Conservation (phyloP, 2,797 vertebrate species). For the Esox masquinongy region DNA sequence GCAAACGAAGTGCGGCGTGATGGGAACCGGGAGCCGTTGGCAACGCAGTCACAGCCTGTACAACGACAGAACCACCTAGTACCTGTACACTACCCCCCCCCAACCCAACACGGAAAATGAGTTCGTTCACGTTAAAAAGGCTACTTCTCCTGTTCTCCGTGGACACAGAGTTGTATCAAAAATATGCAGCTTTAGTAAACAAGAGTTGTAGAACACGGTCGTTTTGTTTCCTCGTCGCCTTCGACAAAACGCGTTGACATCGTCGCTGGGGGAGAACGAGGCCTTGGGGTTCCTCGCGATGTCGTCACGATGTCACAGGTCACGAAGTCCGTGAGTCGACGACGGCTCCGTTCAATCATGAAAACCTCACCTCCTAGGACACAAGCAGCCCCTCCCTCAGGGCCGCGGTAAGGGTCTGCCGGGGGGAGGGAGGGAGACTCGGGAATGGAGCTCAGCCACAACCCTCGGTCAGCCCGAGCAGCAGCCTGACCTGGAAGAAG, state of each 20-base stretch:
- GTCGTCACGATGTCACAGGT: neutral
- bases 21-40: neutral
- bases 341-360: neutral
- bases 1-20: neutral
- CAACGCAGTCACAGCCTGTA: neutral
- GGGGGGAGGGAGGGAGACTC: slow-evolving; percentile 52
- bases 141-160: slow-evolving; percentile 71
- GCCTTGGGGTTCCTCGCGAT: neutral
- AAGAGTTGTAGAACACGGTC: slow-evolving; percentile 52
- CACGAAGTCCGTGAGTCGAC: neutral
- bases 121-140: slow-evolving; percentile 80
- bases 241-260: neutral
- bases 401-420: neutral
- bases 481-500: slow-evolving; percentile 66
- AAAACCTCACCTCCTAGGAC: neutral
- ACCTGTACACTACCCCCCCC: slow-evolving; percentile 41
- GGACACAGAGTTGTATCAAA: slow-evolving; percentile 78
- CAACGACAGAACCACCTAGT: slow-evolving; percentile 52
- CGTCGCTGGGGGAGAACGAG: neutral
- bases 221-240: neutral
- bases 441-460: slow-evolving; percentile 39
- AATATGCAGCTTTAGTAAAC: slow-evolving; percentile 90
- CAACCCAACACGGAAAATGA: slow-evolving; percentile 53
- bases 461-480: slow-evolving; percentile 61
- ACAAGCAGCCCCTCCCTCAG: neutral